Evolutionary conservation across 2,888 invertebrate genomes (phyloP).

Genomic region (Auanema sp.): DNA sequence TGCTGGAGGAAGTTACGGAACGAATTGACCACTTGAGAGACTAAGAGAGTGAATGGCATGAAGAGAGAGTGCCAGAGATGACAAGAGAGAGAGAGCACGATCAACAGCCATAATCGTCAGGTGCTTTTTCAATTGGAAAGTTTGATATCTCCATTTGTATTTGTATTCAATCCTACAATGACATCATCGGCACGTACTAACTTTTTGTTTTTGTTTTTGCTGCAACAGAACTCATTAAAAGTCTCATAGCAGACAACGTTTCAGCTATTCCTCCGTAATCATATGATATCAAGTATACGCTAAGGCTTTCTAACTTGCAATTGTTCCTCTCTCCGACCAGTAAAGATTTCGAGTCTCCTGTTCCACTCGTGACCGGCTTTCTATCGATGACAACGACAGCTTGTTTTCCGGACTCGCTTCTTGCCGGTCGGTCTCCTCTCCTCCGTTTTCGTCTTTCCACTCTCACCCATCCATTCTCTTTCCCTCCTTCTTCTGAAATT

Average conservation of each 20-base stretch:
- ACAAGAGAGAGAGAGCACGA: too few species aligned
- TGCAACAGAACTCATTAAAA: too few species aligned
- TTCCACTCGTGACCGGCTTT: conserved; percentile 5
- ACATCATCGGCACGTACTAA: too few species aligned
- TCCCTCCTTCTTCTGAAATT: background rate
- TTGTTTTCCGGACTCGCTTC: conserved; percentile 7
- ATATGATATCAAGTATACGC: background rate
- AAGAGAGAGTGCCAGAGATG: too few species aligned
- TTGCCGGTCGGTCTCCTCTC: background rate
- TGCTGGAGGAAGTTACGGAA: too few species aligned
- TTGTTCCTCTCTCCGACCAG: conserved; percentile 3
- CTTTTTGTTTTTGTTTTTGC: too few species aligned
- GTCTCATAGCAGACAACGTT: background rate
- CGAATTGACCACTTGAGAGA: too few species aligned
- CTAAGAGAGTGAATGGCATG: too few species aligned
- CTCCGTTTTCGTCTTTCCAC: conserved; percentile 3
- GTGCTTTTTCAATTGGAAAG: too few species aligned
- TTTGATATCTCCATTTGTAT: too few species aligned
- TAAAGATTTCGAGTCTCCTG: conserved; percentile 1
- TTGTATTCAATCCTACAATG: too few species aligned
- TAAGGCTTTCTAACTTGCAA: background rate
- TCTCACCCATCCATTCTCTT: background rate
- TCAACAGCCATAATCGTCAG: too few species aligned
- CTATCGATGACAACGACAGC: conserved; percentile 1
- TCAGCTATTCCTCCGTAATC: conserved; percentile 1